phyloP scores from a whole-genome alignment of 2,797 vertebrate genomes.

The Neosilurus mollespiculum region DNA sequence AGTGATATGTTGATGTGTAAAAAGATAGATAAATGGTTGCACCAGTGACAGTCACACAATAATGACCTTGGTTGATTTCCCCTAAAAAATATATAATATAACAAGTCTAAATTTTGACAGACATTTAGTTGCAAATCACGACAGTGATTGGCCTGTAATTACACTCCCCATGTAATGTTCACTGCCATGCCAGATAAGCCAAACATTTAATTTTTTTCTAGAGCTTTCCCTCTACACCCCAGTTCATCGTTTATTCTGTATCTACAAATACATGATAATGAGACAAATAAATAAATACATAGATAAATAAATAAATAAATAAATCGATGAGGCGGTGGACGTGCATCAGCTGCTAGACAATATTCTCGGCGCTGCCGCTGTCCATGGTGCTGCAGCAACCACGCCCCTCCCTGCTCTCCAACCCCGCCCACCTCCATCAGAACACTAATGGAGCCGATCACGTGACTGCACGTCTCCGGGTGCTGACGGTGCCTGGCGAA shows the following conservation, averaged over 20 bases:
- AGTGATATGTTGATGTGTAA: neutral
- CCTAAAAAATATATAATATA: neutral
- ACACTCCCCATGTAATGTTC: neutral
- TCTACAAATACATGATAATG: neutral
- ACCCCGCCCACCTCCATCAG: constrained; percentile 68
- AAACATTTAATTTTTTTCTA: neutral
- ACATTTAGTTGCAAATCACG: neutral
- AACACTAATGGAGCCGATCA: constrained; percentile 54
- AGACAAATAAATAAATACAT: no score
- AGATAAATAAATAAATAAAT: neutral
- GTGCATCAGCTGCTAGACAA: constrained; percentile 24
- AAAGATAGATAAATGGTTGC: constrained; percentile 8
- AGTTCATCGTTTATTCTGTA: neutral
- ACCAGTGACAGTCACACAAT: constrained; percentile 3
- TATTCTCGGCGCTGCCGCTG: constrained; percentile 51
- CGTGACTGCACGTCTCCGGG: constrained; percentile 59
- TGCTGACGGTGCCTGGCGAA: constrained; percentile 60
- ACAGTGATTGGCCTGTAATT: neutral
- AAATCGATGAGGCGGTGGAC: neutral
- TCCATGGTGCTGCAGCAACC: constrained; percentile 73
- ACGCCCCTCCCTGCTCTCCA: constrained; percentile 47
- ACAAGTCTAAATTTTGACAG: neutral
- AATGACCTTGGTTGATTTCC: constrained; percentile 15
- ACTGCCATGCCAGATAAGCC: neutral
- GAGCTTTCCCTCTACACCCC: neutral